A percentile compares a stretch with the other conserved stretches of the same genome.
These are phyloP conservation scores for Stegana nigrithorax DNA, from an alignment of 2,888 invertebrate species.

Conservation along the genomic window DNA sequence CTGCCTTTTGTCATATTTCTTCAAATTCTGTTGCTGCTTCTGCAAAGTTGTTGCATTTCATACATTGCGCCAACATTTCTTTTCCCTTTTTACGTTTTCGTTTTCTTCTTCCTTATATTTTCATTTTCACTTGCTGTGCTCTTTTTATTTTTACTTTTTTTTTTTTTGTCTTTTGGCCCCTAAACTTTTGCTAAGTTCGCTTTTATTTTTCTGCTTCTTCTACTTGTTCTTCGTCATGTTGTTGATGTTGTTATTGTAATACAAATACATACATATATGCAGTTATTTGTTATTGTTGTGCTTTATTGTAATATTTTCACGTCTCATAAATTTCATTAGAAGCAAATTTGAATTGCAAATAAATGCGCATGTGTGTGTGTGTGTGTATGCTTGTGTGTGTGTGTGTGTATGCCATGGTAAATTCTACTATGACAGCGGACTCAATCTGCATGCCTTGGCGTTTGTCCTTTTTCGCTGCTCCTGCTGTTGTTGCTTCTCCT, in stretches of 20 bases:
- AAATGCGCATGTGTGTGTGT: constrained; percentile 1
- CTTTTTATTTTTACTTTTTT: background rate
- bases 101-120: too few relatives aligned
- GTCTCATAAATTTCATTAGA: constrained; percentile 16
- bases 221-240: background rate
- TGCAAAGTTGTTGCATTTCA: constrained; percentile 8
- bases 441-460: background rate
- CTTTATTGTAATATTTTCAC: constrained; percentile 12
- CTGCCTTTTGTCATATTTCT: background rate
- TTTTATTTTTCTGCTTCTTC: too few relatives aligned
- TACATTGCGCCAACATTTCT: too few relatives aligned
- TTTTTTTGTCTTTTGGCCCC: background rate
- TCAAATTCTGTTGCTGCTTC: background rate
- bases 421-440: too few relatives aligned
- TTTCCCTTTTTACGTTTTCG: too few relatives aligned
- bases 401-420: background rate
- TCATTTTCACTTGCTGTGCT: background rate
- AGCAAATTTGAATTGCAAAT: constrained; percentile 13
- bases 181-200: too few relatives aligned
- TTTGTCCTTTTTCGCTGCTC: background rate
- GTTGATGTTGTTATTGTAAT: constrained; percentile 1
- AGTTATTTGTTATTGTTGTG: too few relatives aligned
- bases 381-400: background rate
- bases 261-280: too few relatives aligned
- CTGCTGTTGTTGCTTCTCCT: too few relatives aligned